phyloP scores from a whole-genome alignment of 2,113 vertebrate genomes.

The Gobius niger region DNA sequence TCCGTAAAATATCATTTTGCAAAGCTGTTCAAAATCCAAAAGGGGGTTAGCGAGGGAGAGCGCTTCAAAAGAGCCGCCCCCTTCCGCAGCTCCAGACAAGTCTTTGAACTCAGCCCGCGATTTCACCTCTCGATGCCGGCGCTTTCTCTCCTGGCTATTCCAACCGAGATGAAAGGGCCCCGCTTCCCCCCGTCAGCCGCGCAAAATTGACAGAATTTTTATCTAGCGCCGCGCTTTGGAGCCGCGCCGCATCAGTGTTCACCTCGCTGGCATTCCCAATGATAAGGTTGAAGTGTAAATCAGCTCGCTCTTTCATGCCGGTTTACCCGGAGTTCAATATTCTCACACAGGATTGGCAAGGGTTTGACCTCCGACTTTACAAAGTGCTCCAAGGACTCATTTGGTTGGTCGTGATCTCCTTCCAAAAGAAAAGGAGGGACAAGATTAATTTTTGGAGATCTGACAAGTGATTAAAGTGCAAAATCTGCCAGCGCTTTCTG shows the following conservation, averaged over 20 bases:
- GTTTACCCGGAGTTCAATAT: conserved; percentile 34
- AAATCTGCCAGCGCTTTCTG: conserved; percentile 13
- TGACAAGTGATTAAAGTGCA: conserved; percentile 51
- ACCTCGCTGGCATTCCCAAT: not conserved
- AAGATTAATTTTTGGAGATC: conserved; percentile 27
- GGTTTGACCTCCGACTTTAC: conserved; percentile 34
- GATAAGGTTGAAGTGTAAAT: conserved; percentile 56
- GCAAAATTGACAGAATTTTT: conserved; percentile 56
- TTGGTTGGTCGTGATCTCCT: not conserved
- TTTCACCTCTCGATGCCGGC: conserved; percentile 58
- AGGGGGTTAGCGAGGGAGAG: not conserved
- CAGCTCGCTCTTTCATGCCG: conserved; percentile 19
- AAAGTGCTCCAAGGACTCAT: conserved; percentile 23
- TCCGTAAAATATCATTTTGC: conserved; percentile 22
- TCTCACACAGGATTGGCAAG: conserved; percentile 16
- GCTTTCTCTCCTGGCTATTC: conserved; percentile 47
- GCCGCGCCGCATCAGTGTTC: conserved; percentile 33
- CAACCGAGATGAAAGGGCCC: conserved; percentile 56
- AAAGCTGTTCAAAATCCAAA: conserved; percentile 37
- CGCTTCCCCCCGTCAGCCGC: conserved; percentile 34
- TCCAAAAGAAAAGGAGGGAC: not conserved
- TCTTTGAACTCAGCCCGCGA: conserved; percentile 55
- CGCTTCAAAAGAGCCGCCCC: conserved; percentile 39
- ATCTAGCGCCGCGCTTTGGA: conserved; percentile 17
- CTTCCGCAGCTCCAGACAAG: conserved; percentile 33